Conservation (phyloP, 2,113 vertebrate genomes). For the Channa argus region DNA sequence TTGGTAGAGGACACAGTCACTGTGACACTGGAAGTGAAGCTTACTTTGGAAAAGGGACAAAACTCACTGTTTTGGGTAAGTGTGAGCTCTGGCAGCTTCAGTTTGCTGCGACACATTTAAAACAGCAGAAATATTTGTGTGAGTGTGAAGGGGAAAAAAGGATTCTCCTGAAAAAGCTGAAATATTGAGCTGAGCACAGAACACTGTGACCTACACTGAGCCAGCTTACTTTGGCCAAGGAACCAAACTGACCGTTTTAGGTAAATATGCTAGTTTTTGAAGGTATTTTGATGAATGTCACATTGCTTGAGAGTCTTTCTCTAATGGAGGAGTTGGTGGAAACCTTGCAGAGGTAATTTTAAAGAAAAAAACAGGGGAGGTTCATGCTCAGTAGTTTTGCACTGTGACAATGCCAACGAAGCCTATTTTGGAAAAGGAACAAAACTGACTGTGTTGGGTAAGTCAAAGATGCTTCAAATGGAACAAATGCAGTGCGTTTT, state of each 20-base stretch:
- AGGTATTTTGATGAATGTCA: background rate
- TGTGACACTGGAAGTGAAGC: conserved; percentile 3
- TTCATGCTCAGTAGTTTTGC: conserved; percentile 37
- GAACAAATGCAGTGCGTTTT: too few species aligned
- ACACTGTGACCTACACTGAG: conserved; percentile 75
- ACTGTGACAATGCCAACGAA: conserved; percentile 56
- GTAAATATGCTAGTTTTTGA: conserved; percentile 39
- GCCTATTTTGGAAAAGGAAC: conserved; percentile 77
- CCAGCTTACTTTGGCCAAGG: conserved; percentile 79
- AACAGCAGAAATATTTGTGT: background rate
- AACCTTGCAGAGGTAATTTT: too few species aligned
- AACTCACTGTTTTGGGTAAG: conserved; percentile 74
- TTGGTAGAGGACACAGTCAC: conserved; percentile 50
- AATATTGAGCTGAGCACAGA: conserved; percentile 37
- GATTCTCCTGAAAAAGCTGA: background rate
- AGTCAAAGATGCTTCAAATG: background rate
- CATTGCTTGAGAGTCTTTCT: background rate
- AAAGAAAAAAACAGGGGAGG: background rate
- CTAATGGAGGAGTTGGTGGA: background rate
- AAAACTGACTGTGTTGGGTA: conserved; percentile 77
- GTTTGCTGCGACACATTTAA: background rate
- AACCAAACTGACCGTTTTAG: conserved; percentile 80
- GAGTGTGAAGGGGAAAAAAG: background rate
- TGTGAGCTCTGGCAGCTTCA: background rate
- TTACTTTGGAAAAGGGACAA: conserved; percentile 73